These are phyloP conservation scores for Caenorhabditis auriculariae DNA, from an alignment of 2,888 invertebrate genomes.

Conservation along the genomic window DNA sequence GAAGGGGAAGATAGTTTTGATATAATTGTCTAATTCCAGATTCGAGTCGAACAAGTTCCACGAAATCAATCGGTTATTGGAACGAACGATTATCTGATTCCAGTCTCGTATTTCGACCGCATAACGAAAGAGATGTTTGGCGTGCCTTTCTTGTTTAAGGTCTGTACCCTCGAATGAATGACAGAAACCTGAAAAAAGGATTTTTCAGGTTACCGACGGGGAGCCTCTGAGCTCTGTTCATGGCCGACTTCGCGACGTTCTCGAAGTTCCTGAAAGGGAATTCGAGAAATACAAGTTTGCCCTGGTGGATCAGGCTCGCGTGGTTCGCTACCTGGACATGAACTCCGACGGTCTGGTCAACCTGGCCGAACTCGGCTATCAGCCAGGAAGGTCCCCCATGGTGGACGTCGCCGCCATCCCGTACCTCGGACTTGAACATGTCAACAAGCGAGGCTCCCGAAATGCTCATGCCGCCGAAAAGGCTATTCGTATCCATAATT, in stretches of 20 bases:
- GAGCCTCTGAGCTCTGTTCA: conserved; percentile 77
- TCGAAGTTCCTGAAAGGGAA: conserved; percentile 91
- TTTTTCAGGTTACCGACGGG: conserved; percentile 74
- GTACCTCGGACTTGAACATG: no score
- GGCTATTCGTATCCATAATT: no score
- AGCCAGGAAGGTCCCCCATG: no score
- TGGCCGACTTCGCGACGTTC: conserved; percentile 85
- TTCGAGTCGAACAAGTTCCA: conserved; percentile 89
- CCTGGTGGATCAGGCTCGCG: no score
- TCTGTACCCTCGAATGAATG: no score
- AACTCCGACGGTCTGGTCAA: conserved; percentile 19
- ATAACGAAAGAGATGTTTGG: conserved; percentile 73
- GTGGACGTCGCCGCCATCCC: no score
- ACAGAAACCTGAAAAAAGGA: no score
- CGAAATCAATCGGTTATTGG: conserved; percentile 80
- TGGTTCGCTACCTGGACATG: conserved; percentile 28
- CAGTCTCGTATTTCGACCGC: conserved; percentile 95
- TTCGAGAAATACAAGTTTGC: conserved; percentile 94
- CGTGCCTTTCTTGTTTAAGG: conserved; percentile 84
- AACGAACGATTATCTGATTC: conserved; percentile 79
- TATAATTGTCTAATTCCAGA: conserved; percentile 29
- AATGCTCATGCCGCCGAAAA: no score
- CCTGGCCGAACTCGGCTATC: conserved; percentile 15
- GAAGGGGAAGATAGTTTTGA: no score
- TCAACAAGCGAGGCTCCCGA: no score